Evolutionary conservation across 2,113 vertebrate genomes (phyloP).

Genomic region (Typhlomys cinereus): DNA sequence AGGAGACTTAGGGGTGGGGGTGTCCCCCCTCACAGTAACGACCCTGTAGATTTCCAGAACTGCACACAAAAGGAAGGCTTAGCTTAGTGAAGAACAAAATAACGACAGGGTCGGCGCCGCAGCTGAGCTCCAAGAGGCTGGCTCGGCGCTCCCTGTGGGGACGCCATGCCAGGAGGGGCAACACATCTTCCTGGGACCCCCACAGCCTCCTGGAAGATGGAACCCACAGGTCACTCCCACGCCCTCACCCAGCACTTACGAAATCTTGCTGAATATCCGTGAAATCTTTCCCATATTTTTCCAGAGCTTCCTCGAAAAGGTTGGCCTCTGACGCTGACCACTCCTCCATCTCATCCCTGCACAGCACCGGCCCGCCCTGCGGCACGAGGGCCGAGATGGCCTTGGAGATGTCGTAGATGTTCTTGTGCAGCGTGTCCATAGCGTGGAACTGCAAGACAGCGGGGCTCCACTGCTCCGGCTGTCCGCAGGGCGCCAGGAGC

Average conservation of each 20-base stretch:
- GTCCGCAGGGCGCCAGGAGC: background rate
- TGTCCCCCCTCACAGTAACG: background rate
- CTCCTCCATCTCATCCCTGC: constrained; percentile 99
- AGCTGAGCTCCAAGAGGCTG: too few relatives aligned
- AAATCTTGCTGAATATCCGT: constrained; percentile 99
- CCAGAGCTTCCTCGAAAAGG: constrained; percentile 97
- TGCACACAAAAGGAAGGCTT: background rate
- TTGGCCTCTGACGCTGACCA: constrained; percentile 99
- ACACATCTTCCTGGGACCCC: background rate
- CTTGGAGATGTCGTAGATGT: constrained; percentile 95
- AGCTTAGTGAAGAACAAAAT: background rate
- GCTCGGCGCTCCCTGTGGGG: background rate
- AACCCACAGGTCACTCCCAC: background rate
- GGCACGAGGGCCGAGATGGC: constrained; percentile 97
- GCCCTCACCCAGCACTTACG: constrained; percentile 86
- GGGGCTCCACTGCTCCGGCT: background rate
- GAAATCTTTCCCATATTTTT: constrained; percentile 99
- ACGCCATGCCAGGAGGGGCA: too few relatives aligned
- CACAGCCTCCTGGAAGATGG: too few relatives aligned
- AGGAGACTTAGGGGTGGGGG: background rate
- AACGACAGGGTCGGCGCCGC: background rate
- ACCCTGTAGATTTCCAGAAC: background rate
- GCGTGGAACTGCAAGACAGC: constrained; percentile 92
- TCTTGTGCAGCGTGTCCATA: constrained; percentile 98
- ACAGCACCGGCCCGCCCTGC: constrained; percentile 97